Percentiles rank a stretch among this genome's conserved stretches.
phyloP scores from a whole-genome alignment of 2,888 invertebrate genomes.

The Metellina segmentata region DNA sequence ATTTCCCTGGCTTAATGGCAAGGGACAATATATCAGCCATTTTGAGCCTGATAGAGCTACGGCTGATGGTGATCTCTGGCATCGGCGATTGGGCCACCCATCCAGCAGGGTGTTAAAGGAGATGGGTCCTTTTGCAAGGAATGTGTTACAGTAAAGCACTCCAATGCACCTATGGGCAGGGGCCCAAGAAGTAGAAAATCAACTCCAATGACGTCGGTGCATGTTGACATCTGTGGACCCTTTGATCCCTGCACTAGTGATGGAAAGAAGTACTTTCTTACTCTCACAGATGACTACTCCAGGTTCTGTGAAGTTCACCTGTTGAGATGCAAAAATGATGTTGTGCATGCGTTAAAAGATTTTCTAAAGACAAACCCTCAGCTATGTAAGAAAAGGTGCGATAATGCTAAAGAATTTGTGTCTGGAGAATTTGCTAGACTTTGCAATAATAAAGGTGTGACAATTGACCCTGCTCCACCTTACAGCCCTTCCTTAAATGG shows the following conservation, averaged over 20 bases:
- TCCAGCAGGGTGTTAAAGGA: too few relatives aligned
- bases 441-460: too few relatives aligned
- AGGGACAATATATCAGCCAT: too few relatives aligned
- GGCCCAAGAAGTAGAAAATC: constrained; percentile 9
- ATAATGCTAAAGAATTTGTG: too few relatives aligned
- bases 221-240: constrained; percentile 15
- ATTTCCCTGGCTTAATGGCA: too few relatives aligned
- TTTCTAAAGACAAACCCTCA: constrained; percentile 44
- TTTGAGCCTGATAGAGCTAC: neutral
- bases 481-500: constrained; percentile 60
- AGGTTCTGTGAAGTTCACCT: constrained; percentile 28
- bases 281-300: constrained; percentile 24
- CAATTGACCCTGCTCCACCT: constrained; percentile 52
- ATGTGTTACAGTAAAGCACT: constrained; percentile 31
- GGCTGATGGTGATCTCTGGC: neutral
- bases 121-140: constrained; percentile 29
- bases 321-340: constrained; percentile 31
- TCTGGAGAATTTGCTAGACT: too few relatives aligned
- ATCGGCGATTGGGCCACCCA: too few relatives aligned
- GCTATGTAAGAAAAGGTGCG: too few relatives aligned
- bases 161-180: neutral
- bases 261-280: constrained; percentile 33
- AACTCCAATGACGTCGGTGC: neutral
- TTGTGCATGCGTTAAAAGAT: neutral
- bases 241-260: neutral